Evolutionary conservation across 2,113 vertebrate genomes (phyloP), one percentile per base, ranked within the genome.

Genomic region (Misgurnus anguillicaudatus): DNA sequence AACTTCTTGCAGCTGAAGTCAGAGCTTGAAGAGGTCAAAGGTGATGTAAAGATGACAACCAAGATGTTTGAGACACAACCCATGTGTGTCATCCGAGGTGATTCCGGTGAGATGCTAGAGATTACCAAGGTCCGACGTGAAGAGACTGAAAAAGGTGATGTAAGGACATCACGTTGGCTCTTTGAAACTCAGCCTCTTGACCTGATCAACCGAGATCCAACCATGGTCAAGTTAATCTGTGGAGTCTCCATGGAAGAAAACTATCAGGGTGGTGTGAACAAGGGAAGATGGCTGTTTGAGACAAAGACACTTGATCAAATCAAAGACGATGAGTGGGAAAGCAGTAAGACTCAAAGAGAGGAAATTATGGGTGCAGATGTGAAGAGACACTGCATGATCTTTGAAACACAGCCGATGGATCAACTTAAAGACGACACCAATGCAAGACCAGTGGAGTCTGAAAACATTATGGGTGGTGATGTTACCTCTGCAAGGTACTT

Each of bases 331-430:
- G 90, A 94, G 61, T 92, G 92, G 88, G 92, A 95, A 42, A 81
- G 85, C 14, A 83, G 88, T 60, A 85, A 83, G 39, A 79, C 4
- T 51, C 83, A 93, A 85, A 96, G 91, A 72, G 95, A 97, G 85
- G 87, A 89, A 75, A 92, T 97, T 31, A 81, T 95, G 78, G 95
- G 95, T 51, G 88, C 94, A 8, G 95, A 97, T 85, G 95, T 96
- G 6, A 91, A 90, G 68, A 92, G 87, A 86, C 95, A 95, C 80
- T 94, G 95, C 79, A 90, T 94, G 91, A 91, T 94, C 80, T 97
- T 97, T 86, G 96, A 96, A 87, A 96, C 94, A 5, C 94, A 94
- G 67, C 91, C 94, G 2, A 92, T 96, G 91, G 95, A 95, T 68
- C 84, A 87, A 42, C 86, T 96, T 31, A 96, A 94, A 86, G 93